phyloP scores from a whole-genome alignment of 2,888 invertebrate genomes.

The Ernsta delagoae region DNA sequence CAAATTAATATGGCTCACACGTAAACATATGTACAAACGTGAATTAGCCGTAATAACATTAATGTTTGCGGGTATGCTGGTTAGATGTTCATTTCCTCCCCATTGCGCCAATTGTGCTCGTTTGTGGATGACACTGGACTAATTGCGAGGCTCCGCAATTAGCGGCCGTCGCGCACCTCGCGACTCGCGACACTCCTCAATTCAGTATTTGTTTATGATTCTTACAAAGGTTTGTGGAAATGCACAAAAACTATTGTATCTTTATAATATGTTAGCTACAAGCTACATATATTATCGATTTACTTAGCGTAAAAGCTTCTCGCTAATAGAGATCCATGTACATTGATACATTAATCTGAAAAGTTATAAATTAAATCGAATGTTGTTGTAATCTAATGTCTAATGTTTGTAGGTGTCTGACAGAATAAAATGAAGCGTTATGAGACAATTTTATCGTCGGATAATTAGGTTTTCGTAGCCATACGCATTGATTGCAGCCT shows the following conservation, averaged over 20 bases:
- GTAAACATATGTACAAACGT: background rate
- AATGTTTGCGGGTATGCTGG: conserved; percentile 43
- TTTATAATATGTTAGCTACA: background rate
- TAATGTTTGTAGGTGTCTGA: too few species aligned
- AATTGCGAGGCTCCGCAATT: conserved; percentile 77
- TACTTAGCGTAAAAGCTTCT: background rate
- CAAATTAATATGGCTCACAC: conserved; percentile 5
- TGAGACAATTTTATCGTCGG: conserved; percentile 1
- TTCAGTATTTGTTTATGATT: conserved; percentile 39
- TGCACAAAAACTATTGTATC: background rate
- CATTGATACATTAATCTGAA: too few species aligned
- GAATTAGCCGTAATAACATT: conserved; percentile 6
- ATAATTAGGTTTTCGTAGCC: background rate
- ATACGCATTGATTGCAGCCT: conserved; percentile 7
- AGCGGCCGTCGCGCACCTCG: conserved; percentile 59
- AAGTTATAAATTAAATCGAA: too few species aligned
- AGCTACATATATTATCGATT: background rate
- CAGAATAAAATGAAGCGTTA: background rate
- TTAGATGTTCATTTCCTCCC: conserved; percentile 78
- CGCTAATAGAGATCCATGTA: background rate
- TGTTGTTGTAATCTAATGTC: too few species aligned
- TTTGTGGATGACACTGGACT: conserved; percentile 72
- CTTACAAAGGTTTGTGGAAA: background rate
- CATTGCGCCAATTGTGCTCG: conserved; percentile 80
- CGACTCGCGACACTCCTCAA: conserved; percentile 44